These are phyloP conservation scores for Catamblyrhynchus diadema DNA, from an alignment of 2,797 vertebrate species.

Conservation along the genomic window DNA sequence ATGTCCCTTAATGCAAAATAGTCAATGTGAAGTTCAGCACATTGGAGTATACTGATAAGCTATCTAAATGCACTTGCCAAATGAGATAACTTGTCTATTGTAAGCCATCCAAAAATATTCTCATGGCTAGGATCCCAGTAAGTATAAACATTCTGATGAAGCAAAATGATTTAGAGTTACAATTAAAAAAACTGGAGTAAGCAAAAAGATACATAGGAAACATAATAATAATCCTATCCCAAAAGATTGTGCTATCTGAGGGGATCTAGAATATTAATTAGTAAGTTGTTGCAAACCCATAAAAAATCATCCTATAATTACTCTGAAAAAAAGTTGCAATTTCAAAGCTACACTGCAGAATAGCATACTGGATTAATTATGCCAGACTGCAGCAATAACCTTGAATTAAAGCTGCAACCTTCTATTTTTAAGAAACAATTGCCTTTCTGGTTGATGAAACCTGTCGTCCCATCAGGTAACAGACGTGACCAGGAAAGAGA, in stretches of 20 bases:
- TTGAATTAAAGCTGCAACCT: conserved; percentile 85
- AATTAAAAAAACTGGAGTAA: conserved; percentile 42
- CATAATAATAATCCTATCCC: conserved; percentile 41
- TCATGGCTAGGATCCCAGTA: not conserved
- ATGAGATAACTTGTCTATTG: not conserved
- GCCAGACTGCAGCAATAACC: conserved; percentile 83
- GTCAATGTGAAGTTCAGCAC: not conserved
- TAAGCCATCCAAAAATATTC: conserved; percentile 33
- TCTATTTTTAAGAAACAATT: conserved; percentile 86
- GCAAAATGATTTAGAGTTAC: conserved; percentile 33
- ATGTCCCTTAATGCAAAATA: not conserved
- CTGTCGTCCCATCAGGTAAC: conserved; percentile 90
- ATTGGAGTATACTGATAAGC: not conserved
- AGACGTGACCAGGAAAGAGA: conserved; percentile 96
- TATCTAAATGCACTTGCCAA: conserved; percentile 26
- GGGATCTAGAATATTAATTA: conserved; percentile 65
- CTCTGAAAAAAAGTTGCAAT: conserved; percentile 71
- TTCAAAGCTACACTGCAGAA: conserved; percentile 73
- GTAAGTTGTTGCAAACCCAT: conserved; percentile 65
- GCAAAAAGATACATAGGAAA: conserved; percentile 45
- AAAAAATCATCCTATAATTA: conserved; percentile 74
- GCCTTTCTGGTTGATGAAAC: conserved; percentile 92
- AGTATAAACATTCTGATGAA: conserved; percentile 31
- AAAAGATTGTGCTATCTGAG: conserved; percentile 41
- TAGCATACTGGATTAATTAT: conserved; percentile 81